These are phyloP conservation scores for Thaumetopoea pityocampa DNA, from an alignment of 1,140 invertebrate genomes.

Conservation along the genomic window DNA sequence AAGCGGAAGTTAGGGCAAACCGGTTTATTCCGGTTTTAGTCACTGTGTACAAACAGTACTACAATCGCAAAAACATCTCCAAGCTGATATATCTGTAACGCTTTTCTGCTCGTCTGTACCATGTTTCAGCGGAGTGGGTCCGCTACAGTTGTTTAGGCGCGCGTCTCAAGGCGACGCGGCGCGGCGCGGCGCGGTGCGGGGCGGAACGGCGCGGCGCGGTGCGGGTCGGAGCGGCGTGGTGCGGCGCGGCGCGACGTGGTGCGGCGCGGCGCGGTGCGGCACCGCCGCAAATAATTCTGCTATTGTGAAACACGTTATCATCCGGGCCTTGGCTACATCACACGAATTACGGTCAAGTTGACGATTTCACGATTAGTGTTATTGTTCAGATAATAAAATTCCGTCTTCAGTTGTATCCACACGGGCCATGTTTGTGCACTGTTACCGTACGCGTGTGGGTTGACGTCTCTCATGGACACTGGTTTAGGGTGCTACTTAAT, in stretches of 20 bases:
- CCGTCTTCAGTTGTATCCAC: constrained; percentile 18
- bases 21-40: too few relatives aligned
- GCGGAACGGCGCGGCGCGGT: too few relatives aligned
- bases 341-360: constrained; percentile 74
- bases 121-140: constrained; percentile 55
- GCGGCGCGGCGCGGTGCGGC: too few relatives aligned
- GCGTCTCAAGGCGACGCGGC: constrained; percentile 68
- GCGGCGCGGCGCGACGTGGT: too few relatives aligned
- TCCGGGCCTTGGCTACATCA: constrained; percentile 62
- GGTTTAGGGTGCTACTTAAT: too few relatives aligned
- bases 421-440: too few relatives aligned
- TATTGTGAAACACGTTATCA: constrained; percentile 73
- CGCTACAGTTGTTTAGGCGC: constrained; percentile 61
- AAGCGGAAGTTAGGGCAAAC: too few relatives aligned
- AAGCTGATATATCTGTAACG: constrained; percentile 2
- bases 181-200: too few relatives aligned
- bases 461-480: too few relatives aligned
- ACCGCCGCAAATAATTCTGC: constrained; percentile 73
- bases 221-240: too few relatives aligned
- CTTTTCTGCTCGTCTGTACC: constrained; percentile 41
- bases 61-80: neutral
- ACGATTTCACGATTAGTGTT: constrained; percentile 65
- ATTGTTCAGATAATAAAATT: constrained; percentile 53
- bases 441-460: too few relatives aligned
- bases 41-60: constrained; percentile 6